A percentile compares a stretch with the other conserved stretches of the same genome.
Conservation (phyloP, 2,113 vertebrate species). For the Tursiops truncatus region DNA sequence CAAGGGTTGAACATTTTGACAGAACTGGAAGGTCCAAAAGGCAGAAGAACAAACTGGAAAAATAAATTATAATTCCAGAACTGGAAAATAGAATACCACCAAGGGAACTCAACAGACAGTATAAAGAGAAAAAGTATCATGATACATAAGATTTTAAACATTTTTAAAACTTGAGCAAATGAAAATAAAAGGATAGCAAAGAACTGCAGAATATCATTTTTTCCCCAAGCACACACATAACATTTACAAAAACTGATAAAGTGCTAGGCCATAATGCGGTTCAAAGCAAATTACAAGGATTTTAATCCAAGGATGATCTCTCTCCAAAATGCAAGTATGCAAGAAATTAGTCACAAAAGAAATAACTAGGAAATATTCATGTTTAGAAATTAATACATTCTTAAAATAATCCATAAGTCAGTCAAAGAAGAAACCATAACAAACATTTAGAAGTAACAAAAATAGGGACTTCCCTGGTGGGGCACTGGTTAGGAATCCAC, state of each 20-base stretch:
- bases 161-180: slow-evolving; percentile 52
- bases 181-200: neutral
- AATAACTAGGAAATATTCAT: slow-evolving; percentile 28
- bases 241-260: slow-evolving; percentile 36
- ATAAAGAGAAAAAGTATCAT: neutral
- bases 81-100: neutral
- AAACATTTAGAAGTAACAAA: neutral
- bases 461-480: too few relatives aligned
- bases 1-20: neutral
- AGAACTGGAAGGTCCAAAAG: neutral
- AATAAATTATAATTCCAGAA: slow-evolving; percentile 46
- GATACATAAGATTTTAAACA: slow-evolving; percentile 5
- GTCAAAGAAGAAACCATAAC: slow-evolving; percentile 45
- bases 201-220: neutral
- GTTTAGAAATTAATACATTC: slow-evolving; percentile 18
- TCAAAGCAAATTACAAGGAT: slow-evolving; percentile 45
- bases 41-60: neutral
- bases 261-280: slow-evolving; percentile 2
- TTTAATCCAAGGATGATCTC: neutral
- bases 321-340: neutral
- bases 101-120: slow-evolving; percentile 31
- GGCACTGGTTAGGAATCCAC: too few relatives aligned
- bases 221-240: neutral
- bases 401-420: neutral
- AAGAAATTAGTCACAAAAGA: slow-evolving; percentile 24